Percentiles rank a stretch among this genome's conserved stretches.
phyloP scores from a whole-genome alignment of 2,888 invertebrate species.

The Stegophylla sp. region DNA sequence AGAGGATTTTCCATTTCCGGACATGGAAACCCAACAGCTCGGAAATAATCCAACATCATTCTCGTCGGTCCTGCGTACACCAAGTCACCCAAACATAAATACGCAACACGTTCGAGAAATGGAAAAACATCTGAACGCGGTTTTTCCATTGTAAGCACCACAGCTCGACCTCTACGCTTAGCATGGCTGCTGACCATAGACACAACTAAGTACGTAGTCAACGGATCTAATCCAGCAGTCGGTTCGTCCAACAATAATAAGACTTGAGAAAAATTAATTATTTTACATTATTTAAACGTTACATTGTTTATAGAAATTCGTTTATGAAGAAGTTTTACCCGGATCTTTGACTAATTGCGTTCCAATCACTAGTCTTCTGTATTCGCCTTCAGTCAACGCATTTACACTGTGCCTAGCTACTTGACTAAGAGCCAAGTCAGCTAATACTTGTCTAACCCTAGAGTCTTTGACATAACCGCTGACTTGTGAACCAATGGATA shows the following conservation, averaged over 20 bases:
- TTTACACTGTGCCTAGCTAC: slow-evolving; percentile 80
- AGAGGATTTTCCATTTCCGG: slow-evolving; percentile 95
- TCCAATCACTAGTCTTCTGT: slow-evolving; percentile 87
- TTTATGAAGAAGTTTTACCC: slow-evolving; percentile 67
- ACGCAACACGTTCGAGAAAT: slow-evolving; percentile 88
- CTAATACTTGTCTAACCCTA: slow-evolving; percentile 89
- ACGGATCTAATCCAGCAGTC: slow-evolving; percentile 90
- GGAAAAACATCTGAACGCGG: slow-evolving; percentile 92
- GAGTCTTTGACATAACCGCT: slow-evolving; percentile 70
- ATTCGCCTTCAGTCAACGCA: slow-evolving; percentile 86
- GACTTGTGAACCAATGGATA: slow-evolving; percentile 72
- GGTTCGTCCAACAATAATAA: slow-evolving; percentile 90
- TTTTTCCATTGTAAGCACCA: slow-evolving; percentile 90
- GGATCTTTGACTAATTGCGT: slow-evolving; percentile 93
- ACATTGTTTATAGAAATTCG: background rate
- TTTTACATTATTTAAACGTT: background rate
- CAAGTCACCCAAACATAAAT: slow-evolving; percentile 88
- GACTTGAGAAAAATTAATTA: slow-evolving; percentile 67
- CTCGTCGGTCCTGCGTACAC: slow-evolving; percentile 91
- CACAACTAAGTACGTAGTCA: slow-evolving; percentile 92
- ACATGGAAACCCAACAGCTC: slow-evolving; percentile 94
- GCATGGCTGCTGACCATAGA: slow-evolving; percentile 89
- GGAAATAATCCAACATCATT: slow-evolving; percentile 92
- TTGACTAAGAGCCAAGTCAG: slow-evolving; percentile 90
- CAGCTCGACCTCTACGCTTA: slow-evolving; percentile 88